Evolutionary conservation across 2,888 invertebrate species (phyloP), one percentile per base, ranked within the genome.

Genomic region (Trichogramma dendrolimi): DNA sequence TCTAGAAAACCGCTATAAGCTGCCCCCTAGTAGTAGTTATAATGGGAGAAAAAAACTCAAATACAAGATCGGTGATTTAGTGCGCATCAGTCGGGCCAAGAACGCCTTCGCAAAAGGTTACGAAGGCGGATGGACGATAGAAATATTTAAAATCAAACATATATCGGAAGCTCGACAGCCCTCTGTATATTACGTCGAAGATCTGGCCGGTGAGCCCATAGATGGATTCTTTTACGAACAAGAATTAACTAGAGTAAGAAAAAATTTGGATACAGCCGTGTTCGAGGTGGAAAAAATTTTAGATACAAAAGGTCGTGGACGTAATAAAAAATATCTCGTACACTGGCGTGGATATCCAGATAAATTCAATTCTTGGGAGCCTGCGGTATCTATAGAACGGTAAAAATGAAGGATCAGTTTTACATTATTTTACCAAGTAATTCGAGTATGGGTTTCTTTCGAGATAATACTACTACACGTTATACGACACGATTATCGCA

Each of bases 401-500:
- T 2, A 14, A 14, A 14, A 14, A 38, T 71, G 58, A 63, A 60
- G 10, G 58, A 62, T 10, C 63, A 69, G 7, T 71, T 72, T 68
- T 71, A 68, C 61, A 10, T 71, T 6, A 70, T 68, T 6, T 54
- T 71, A 5, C 58, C 68, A n/a, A 67, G 67, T 40, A 70, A 71
- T 60, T 69, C 68, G 52, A 69, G 69, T 11, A 66, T 69, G 62
- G 10, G 59, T 6, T 68, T 68, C 58, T 72, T 69, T 66, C 65
- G 69, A 1, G 60, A 69, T 40, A 73, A 75, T 55, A 72, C 66
- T 39, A 67, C 71, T 6, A 61, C 71, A 6, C 57, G 61, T 48
- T 75, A 68, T 58, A 64, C 49, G 10, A 72, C 71, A 8, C 68
- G 69, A 11, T 53, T 73, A 53, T 68, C 67, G 14, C 53, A 62